A percentile compares a stretch with the other conserved stretches of the same genome.
Evolutionary conservation across 2,888 invertebrate species (phyloP).

Genomic region (Omphaloscelis lunosa): DNA sequence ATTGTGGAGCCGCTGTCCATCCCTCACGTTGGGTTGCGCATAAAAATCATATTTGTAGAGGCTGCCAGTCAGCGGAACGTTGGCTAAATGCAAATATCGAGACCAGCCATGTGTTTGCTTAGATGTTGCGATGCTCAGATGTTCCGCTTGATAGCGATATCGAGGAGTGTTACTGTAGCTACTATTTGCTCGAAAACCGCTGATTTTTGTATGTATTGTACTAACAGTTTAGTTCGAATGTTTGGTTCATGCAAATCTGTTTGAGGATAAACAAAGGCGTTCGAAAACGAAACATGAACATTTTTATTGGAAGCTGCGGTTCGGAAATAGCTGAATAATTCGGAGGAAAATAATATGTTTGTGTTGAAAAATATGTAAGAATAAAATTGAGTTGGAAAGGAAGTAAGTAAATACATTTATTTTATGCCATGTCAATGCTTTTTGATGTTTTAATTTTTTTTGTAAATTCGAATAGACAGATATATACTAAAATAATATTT

Average conservation of each 20-base stretch:
- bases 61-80: slow-evolving; percentile 64
- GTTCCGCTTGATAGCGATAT: slow-evolving; percentile 59
- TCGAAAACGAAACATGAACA: slow-evolving; percentile 24
- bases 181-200: slow-evolving; percentile 62
- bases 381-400: too few relatives aligned
- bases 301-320: slow-evolving; percentile 27
- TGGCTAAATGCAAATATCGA: slow-evolving; percentile 68
- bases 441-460: background rate
- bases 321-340: slow-evolving; percentile 8
- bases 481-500: too few relatives aligned
- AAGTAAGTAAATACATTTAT: too few relatives aligned
- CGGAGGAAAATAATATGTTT: background rate
- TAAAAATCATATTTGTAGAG: slow-evolving; percentile 72
- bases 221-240: slow-evolving; percentile 52
- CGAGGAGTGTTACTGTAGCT: slow-evolving; percentile 44
- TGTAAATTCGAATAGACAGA: too few relatives aligned
- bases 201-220: slow-evolving; percentile 63
- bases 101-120: slow-evolving; percentile 59
- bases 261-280: slow-evolving; percentile 51
- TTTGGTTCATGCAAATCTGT: slow-evolving; percentile 59
- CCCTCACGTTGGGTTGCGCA: slow-evolving; percentile 60
- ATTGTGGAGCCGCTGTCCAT: slow-evolving; percentile 58
- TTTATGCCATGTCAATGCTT: background rate
- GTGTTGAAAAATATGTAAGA: background rate
- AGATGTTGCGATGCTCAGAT: slow-evolving; percentile 62